Conservation (phyloP, 2,113 vertebrate genomes). For the Planiliza haematocheilus region DNA sequence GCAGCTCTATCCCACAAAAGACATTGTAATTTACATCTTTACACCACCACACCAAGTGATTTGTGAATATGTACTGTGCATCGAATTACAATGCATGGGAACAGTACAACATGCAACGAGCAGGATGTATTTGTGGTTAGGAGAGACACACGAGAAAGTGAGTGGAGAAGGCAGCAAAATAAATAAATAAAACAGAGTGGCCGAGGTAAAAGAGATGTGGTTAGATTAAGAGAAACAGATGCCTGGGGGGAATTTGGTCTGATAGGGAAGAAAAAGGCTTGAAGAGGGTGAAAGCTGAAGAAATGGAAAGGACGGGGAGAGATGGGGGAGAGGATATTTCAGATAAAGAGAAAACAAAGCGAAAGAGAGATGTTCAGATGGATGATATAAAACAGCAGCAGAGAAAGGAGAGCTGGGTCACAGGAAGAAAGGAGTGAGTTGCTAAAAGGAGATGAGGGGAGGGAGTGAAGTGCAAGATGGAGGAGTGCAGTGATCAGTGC, state of each 20-base stretch:
- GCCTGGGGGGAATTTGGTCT: conserved; percentile 39
- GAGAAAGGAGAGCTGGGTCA: conserved; percentile 1
- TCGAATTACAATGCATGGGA: conserved; percentile 1
- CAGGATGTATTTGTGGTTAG: neutral
- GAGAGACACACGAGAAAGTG: conserved; percentile 23
- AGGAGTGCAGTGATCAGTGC: conserved; percentile 55
- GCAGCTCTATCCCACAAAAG: too few relatives aligned
- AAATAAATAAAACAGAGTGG: conserved; percentile 11
- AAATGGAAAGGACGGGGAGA: conserved; percentile 52
- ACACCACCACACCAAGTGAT: too few relatives aligned
- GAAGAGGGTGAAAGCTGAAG: conserved; percentile 47
- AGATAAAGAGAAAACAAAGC: conserved; percentile 51
- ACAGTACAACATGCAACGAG: conserved; percentile 5
- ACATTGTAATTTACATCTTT: too few relatives aligned
- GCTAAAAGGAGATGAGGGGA: conserved; percentile 26
- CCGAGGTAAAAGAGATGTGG: conserved; percentile 37
- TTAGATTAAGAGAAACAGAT: conserved; percentile 41
- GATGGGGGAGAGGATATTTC: conserved; percentile 21
- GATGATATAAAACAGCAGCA: conserved; percentile 31
- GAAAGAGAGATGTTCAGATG: conserved; percentile 20
- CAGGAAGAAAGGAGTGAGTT: neutral
- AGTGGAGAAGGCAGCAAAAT: conserved; percentile 4
- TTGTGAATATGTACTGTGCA: neutral
- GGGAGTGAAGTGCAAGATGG: conserved; percentile 37
- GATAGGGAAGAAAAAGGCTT: conserved; percentile 38